These are phyloP conservation scores for Sinodicranocentrus sp. DNA, from an alignment of 2,888 invertebrate species.

Conservation along the genomic window DNA sequence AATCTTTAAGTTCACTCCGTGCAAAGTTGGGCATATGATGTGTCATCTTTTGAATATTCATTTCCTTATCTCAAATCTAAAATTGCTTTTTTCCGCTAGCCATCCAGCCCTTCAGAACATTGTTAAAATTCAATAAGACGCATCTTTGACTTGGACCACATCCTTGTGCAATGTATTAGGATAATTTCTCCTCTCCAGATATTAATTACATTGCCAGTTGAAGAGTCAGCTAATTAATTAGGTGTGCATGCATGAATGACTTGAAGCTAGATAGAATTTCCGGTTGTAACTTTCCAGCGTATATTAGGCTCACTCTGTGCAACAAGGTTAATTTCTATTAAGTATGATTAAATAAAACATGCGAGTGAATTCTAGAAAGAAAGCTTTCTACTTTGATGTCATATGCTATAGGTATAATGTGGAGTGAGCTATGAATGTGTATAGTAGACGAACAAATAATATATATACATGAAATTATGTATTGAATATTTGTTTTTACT, in stretches of 20 bases:
- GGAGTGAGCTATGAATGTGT: no score
- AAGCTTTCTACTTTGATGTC: constrained; percentile 1
- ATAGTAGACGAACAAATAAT: no score
- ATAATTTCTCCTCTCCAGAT: no score
- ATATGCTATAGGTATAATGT: no score
- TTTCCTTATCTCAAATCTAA: constrained; percentile 4
- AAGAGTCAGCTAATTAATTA: constrained; percentile 53
- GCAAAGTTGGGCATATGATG: not conserved
- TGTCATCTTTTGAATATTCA: constrained; percentile 60
- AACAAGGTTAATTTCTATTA: constrained; percentile 10
- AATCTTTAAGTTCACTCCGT: constrained; percentile 6
- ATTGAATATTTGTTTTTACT: no score
- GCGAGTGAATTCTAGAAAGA: no score
- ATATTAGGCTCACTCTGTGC: not conserved
- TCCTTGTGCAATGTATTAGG: no score
- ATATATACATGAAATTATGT: no score
- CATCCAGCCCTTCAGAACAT: not conserved
- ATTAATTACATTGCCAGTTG: constrained; percentile 43
- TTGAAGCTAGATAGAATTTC: not conserved
- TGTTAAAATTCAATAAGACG: no score
- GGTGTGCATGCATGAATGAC: constrained; percentile 24
- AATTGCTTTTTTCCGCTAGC: constrained; percentile 20
- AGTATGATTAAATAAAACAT: not conserved
- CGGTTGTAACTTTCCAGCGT: not conserved
- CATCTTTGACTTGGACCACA: no score